Conservation (phyloP, 2,888 invertebrate species). For the Amaurobius ferox region DNA sequence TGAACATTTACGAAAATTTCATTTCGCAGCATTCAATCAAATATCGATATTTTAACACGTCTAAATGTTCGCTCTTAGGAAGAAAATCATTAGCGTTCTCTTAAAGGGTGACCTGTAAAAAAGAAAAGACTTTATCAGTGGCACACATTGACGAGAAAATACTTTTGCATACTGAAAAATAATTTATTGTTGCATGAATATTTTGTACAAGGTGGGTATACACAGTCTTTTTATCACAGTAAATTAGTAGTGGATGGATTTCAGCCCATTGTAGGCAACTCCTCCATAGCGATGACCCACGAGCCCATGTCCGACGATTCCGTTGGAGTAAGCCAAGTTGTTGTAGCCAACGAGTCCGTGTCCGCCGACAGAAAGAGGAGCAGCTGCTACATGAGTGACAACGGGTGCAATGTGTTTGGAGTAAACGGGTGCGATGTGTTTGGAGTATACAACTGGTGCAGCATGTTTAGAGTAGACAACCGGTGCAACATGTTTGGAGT, state of each 20-base stretch:
- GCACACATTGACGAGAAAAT: too few relatives aligned
- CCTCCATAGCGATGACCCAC: neutral
- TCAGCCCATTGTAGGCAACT: neutral
- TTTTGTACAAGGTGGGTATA: neutral
- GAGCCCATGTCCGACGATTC: neutral
- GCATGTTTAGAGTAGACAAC: too few relatives aligned
- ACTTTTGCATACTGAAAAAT: too few relatives aligned
- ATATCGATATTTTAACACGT: too few relatives aligned
- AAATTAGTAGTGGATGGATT: neutral
- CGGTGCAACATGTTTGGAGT: constrained; percentile 55
- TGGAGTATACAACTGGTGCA: neutral
- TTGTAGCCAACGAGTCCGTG: neutral
- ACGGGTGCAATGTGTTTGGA: constrained; percentile 55
- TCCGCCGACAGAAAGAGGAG: neutral
- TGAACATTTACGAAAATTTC: too few relatives aligned
- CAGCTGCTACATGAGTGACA: neutral
- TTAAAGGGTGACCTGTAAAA: too few relatives aligned
- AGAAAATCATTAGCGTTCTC: too few relatives aligned
- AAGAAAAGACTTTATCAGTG: too few relatives aligned
- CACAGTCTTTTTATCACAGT: too few relatives aligned
- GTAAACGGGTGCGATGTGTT: constrained; percentile 12
- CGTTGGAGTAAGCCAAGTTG: neutral
- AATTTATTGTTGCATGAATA: neutral
- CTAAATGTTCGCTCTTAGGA: too few relatives aligned
- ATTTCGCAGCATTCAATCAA: too few relatives aligned